Conservation (phyloP, 2,888 invertebrate species). For the Chymomyza caudatula region DNA sequence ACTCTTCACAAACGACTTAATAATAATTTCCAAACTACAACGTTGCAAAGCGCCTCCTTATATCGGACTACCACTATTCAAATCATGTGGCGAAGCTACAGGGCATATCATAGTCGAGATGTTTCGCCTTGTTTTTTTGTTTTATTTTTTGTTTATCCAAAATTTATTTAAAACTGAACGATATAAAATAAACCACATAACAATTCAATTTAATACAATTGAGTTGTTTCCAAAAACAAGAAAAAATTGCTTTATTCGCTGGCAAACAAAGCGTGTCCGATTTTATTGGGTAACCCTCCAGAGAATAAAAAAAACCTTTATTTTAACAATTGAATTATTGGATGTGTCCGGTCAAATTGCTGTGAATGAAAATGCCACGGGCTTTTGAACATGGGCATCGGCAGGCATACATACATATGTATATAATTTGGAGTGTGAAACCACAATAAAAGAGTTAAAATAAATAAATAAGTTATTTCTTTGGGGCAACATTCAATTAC, state of each 20-base stretch:
- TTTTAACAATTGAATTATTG: conserved; percentile 61
- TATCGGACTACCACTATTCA: too few relatives aligned
- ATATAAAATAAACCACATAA: conserved; percentile 14
- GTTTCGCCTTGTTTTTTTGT: not conserved
- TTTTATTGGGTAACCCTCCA: conserved; percentile 59
- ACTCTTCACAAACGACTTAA: too few relatives aligned
- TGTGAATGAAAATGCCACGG: not conserved
- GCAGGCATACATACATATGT: not conserved
- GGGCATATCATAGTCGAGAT: not conserved
- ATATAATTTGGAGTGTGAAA: not conserved
- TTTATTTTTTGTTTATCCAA: conserved; percentile 28
- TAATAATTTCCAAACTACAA: too few relatives aligned
- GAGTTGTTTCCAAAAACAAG: conserved; percentile 11
- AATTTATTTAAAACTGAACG: conserved; percentile 37
- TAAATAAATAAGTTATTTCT: not conserved
- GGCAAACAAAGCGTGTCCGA: conserved; percentile 49
- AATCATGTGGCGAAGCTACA: too few relatives aligned
- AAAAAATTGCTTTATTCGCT: conserved; percentile 26
- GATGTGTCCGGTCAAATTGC: not conserved
- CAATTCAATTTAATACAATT: conserved; percentile 29
- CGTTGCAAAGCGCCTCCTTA: too few relatives aligned
- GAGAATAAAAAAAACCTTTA: conserved; percentile 45
- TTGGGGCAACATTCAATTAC: not conserved
- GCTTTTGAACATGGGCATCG: not conserved
- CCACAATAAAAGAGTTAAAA: too few relatives aligned